Conservation (phyloP, 2,113 vertebrate genomes). For the Columbina picui region DNA sequence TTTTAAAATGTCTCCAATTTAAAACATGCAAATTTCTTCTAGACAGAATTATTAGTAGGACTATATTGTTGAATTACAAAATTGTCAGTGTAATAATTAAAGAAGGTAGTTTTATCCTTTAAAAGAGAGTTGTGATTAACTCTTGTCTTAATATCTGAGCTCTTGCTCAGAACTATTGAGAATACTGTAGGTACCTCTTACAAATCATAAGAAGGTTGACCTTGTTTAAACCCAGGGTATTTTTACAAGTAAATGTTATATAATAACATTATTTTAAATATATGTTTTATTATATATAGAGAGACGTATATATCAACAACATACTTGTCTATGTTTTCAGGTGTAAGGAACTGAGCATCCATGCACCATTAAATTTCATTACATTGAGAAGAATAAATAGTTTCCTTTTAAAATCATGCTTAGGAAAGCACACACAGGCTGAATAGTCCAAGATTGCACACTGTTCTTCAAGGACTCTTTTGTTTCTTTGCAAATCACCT, state of each 20-base stretch:
- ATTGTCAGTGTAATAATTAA: conserved; percentile 67
- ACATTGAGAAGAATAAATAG: background rate
- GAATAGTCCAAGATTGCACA: background rate
- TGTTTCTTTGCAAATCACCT: background rate
- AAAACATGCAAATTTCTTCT: conserved; percentile 72
- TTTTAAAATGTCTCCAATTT: conserved; percentile 71
- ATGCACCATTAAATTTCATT: background rate
- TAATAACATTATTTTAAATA: background rate
- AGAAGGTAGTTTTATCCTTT: conserved; percentile 57
- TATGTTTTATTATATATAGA: background rate
- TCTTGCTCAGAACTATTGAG: background rate
- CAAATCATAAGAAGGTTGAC: background rate
- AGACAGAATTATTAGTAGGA: conserved; percentile 70
- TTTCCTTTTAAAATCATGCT: background rate
- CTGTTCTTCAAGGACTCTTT: background rate
- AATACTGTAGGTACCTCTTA: background rate
- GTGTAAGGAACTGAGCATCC: background rate
- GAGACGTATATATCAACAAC: background rate
- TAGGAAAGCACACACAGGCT: background rate
- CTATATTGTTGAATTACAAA: conserved; percentile 65
- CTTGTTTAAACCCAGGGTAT: background rate
- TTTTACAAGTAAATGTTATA: background rate
- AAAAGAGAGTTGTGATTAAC: conserved; percentile 44
- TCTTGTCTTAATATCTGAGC: conserved; percentile 25
- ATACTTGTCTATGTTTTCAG: background rate